Evolutionary conservation across 2,797 vertebrate genomes (phyloP).

Genomic region (Spondyliosoma cantharus): DNA sequence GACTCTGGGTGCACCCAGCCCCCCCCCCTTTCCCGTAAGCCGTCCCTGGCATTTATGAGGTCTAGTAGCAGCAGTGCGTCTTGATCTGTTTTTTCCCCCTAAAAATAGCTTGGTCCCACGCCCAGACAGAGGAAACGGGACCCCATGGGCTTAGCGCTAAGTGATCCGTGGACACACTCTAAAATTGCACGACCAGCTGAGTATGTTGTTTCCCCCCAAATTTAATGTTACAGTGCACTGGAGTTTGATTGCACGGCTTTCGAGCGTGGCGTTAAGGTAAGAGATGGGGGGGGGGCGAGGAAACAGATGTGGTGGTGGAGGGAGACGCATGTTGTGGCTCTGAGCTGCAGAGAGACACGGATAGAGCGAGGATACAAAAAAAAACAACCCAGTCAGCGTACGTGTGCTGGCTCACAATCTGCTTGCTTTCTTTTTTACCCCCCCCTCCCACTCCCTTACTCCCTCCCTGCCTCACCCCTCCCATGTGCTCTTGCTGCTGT

Average conservation of each 20-base stretch:
- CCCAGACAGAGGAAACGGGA: conserved; percentile 73
- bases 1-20: conserved; percentile 18
- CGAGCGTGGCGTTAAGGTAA: conserved; percentile 14
- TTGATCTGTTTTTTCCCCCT: conserved; percentile 63
- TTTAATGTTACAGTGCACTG: conserved; percentile 25
- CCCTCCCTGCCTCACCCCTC: conserved; percentile 32
- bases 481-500: conserved; percentile 59
- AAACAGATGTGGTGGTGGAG: background rate
- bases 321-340: conserved; percentile 3
- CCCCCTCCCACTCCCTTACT: conserved; percentile 7
- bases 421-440: conserved; percentile 47
- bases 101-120: conserved; percentile 75
- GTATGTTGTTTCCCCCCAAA: conserved; percentile 20
- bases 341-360: conserved; percentile 27
- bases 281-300: background rate
- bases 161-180: conserved; percentile 50
- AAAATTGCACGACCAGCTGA: conserved; percentile 30
- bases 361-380: background rate
- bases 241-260: conserved; percentile 6
- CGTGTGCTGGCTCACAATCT: conserved; percentile 78
- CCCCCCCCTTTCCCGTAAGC: conserved; percentile 34
- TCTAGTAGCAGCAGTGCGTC: conserved; percentile 34
- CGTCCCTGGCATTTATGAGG: conserved; percentile 51
- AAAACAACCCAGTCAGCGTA: conserved; percentile 72
- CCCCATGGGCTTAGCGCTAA: conserved; percentile 40